phyloP scores from a whole-genome alignment of 2,797 vertebrate species.

The Okamejei kenojei region DNA sequence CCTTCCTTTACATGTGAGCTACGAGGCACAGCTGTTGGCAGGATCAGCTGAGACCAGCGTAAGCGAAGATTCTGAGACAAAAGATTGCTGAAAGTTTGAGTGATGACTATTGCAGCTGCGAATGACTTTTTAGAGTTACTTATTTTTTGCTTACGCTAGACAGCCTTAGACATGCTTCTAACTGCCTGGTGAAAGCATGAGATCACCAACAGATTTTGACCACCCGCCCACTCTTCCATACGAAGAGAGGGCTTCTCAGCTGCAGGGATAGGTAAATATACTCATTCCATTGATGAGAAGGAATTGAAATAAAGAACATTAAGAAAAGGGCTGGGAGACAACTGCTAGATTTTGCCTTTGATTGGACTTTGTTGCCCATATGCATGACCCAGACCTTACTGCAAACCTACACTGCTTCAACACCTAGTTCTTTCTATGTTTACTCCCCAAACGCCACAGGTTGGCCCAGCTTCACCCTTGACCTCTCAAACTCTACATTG shows the following conservation, averaged over 20 bases:
- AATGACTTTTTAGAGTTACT: slow-evolving; percentile 10
- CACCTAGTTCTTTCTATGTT: no score
- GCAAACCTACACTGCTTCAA: not conserved
- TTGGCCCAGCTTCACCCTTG: not conserved
- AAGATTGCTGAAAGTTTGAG: slow-evolving; percentile 15
- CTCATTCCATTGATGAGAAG: not conserved
- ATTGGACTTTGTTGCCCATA: not conserved
- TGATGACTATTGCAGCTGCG: slow-evolving; percentile 11
- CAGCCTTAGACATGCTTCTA: not conserved
- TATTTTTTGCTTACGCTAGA: not conserved
- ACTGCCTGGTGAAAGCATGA: not conserved
- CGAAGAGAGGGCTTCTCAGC: not conserved
- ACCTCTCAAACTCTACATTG: not conserved
- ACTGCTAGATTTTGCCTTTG: not conserved
- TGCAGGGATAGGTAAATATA: not conserved
- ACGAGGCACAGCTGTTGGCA: slow-evolving; percentile 11
- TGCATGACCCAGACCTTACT: not conserved
- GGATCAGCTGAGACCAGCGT: not conserved
- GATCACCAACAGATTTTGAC: not conserved
- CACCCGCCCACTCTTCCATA: not conserved
- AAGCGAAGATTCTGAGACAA: not conserved
- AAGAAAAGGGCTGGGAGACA: not conserved
- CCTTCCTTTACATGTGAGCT: not conserved
- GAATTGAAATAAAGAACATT: not conserved
- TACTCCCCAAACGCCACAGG: not conserved